Evolutionary conservation across 2,888 invertebrate genomes (phyloP).

Genomic region (Eupithecia subfuscata): DNA sequence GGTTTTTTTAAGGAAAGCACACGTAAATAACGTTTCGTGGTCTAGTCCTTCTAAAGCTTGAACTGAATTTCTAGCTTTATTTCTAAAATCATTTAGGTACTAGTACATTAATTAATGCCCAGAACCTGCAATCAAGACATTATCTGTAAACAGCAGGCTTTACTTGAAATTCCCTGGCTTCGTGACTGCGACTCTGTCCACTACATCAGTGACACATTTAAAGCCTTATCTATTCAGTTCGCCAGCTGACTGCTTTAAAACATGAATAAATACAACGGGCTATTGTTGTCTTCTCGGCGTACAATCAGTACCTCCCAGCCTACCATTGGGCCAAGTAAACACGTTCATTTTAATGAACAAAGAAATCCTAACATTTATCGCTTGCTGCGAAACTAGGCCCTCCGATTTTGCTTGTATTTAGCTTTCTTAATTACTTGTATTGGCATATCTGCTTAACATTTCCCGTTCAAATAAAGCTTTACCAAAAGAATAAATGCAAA

Average conservation of each 20-base stretch:
- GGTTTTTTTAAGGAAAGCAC: neutral
- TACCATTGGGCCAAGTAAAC: conserved; percentile 48
- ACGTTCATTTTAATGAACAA: conserved; percentile 51
- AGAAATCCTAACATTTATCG: conserved; percentile 53
- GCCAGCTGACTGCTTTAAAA: conserved; percentile 33
- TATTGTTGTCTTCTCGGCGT: conserved; percentile 48
- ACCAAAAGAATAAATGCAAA: conserved; percentile 58
- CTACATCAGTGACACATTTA: conserved; percentile 53
- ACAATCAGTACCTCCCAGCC: conserved; percentile 49
- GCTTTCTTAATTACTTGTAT: conserved; percentile 40
- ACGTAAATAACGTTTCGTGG: neutral
- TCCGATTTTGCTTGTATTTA: conserved; percentile 46
- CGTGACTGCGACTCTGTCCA: conserved; percentile 24
- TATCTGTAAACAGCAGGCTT: conserved; percentile 2
- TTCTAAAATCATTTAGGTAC: neutral
- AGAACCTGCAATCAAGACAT: neutral
- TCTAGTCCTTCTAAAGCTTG: neutral
- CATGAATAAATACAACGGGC: conserved; percentile 36
- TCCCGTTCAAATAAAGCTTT: conserved; percentile 32
- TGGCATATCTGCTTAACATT: conserved; percentile 32
- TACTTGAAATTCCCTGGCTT: conserved; percentile 14
- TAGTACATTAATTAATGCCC: conserved; percentile 1
- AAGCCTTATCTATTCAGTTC: conserved; percentile 46
- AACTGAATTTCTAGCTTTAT: neutral
- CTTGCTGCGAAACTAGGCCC: conserved; percentile 43